A percentile compares a stretch with the other conserved stretches of the same genome.
These are phyloP conservation scores for Iguana delicatissima DNA, from an alignment of 2,797 vertebrate species.

Conservation along the genomic window DNA sequence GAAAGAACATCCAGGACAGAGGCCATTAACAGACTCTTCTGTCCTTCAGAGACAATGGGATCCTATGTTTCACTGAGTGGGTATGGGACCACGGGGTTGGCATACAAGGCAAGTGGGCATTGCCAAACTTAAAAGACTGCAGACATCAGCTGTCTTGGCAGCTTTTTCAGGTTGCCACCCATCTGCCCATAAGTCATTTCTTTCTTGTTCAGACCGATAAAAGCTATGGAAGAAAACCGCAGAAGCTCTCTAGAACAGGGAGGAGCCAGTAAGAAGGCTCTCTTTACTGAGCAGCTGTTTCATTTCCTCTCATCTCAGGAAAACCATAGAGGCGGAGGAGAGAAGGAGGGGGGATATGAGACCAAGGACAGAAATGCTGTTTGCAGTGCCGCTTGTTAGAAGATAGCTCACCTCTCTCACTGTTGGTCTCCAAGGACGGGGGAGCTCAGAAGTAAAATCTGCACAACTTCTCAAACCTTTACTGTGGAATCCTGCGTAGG, in stretches of 20 bases:
- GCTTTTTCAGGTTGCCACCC: not conserved
- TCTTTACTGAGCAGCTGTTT: conserved; percentile 11
- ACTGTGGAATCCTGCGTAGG: not conserved
- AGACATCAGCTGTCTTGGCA: not conserved
- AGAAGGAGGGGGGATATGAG: not conserved
- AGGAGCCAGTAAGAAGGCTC: not conserved
- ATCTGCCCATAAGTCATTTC: not conserved
- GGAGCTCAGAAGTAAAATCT: not conserved
- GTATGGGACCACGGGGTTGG: not conserved
- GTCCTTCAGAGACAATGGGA: not conserved
- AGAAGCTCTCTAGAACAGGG: not conserved
- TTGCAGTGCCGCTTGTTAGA: not conserved
- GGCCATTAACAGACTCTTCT: conserved; percentile 9
- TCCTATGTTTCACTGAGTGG: not conserved
- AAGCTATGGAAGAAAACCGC: not conserved
- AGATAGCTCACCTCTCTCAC: not conserved
- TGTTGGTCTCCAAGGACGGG: not conserved
- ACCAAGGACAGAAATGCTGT: not conserved
- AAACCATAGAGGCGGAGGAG: not conserved
- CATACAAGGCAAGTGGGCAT: not conserved
- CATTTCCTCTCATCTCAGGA: conserved; percentile 6
- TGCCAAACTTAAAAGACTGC: not conserved
- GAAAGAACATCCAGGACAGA: not conserved
- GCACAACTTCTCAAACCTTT: not conserved
- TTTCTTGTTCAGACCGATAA: not conserved